These are phyloP conservation scores for Blennius ocellaris DNA, from an alignment of 2,113 vertebrate species.

Conservation along the genomic window DNA sequence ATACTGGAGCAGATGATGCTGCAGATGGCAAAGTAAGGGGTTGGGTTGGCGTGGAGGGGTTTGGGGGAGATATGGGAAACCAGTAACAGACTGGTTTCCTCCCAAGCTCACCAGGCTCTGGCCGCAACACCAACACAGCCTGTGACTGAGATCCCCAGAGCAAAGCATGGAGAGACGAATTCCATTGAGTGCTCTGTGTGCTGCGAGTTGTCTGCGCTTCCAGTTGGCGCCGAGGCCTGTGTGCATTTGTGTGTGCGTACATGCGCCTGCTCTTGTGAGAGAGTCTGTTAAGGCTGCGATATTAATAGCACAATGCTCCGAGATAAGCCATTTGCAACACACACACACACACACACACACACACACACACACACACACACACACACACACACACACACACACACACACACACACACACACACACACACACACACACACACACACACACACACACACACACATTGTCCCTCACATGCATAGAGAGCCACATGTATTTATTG, in stretches of 20 bases:
- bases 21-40: constrained; percentile 66
- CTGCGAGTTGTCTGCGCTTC: constrained; percentile 25
- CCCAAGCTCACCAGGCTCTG: constrained; percentile 45
- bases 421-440: constrained; percentile 9
- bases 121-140: constrained; percentile 35
- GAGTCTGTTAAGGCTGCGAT: constrained; percentile 43
- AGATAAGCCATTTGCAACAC: constrained; percentile 32
- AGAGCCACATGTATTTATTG: background rate
- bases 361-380: constrained; percentile 9
- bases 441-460: constrained; percentile 9
- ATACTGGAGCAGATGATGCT: constrained; percentile 59
- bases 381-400: constrained; percentile 1
- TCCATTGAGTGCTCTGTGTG: constrained; percentile 23
- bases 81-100: constrained; percentile 37
- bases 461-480: background rate
- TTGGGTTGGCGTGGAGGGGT: constrained; percentile 4
- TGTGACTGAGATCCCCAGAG: constrained; percentile 51
- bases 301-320: constrained; percentile 65
- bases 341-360: constrained; percentile 10
- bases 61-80: constrained; percentile 31
- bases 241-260: constrained; percentile 31
- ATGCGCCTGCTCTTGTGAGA: background rate
- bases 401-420: constrained; percentile 10
- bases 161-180: constrained; percentile 12
- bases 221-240: constrained; percentile 42